A percentile compares a stretch with the other conserved stretches of the same genome.
Evolutionary conservation across 2,888 invertebrate species (phyloP).

Genomic region (Drymonia ruficornis): DNA sequence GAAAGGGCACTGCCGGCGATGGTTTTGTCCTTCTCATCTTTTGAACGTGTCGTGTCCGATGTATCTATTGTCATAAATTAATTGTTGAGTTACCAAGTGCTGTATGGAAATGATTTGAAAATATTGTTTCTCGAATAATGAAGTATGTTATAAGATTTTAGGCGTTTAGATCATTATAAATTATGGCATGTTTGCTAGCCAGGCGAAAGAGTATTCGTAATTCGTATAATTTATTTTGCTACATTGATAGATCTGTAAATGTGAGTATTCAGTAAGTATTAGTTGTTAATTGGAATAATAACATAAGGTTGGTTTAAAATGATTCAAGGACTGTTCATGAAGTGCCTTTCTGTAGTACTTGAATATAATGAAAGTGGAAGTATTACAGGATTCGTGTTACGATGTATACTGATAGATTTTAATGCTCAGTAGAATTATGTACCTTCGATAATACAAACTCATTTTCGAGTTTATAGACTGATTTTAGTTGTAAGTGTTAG

Average conservation of each 20-base stretch:
- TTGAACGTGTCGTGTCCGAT: constrained; percentile 24
- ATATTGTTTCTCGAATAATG: constrained; percentile 3
- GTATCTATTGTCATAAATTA: constrained; percentile 14
- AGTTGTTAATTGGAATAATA: constrained; percentile 1
- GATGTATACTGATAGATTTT: constrained; percentile 45
- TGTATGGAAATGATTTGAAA: constrained; percentile 32
- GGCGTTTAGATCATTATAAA: constrained; percentile 7
- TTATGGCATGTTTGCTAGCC: constrained; percentile 17
- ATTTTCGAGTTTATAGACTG: constrained; percentile 78
- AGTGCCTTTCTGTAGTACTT: constrained; percentile 37
- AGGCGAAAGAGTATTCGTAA: constrained; percentile 19
- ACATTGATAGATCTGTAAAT: constrained; percentile 14
- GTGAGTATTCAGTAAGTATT: constrained; percentile 9
- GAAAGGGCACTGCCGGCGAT: constrained; percentile 50
- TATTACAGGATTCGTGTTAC: constrained; percentile 20
- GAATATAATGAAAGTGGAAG: constrained; percentile 14
- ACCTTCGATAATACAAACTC: constrained; percentile 61
- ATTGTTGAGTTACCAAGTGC: constrained; percentile 65
- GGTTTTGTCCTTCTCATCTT: constrained; percentile 54
- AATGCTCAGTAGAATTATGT: constrained; percentile 68
- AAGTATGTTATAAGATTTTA: background rate
- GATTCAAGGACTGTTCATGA: constrained; percentile 6
- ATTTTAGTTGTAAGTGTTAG: constrained; percentile 78
- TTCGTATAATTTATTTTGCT: constrained; percentile 10
- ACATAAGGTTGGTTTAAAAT: background rate